A percentile compares a stretch with the other conserved stretches of the same genome.
Evolutionary conservation across 2,797 vertebrate species (phyloP).

Genomic region (Caiman crocodilus): DNA sequence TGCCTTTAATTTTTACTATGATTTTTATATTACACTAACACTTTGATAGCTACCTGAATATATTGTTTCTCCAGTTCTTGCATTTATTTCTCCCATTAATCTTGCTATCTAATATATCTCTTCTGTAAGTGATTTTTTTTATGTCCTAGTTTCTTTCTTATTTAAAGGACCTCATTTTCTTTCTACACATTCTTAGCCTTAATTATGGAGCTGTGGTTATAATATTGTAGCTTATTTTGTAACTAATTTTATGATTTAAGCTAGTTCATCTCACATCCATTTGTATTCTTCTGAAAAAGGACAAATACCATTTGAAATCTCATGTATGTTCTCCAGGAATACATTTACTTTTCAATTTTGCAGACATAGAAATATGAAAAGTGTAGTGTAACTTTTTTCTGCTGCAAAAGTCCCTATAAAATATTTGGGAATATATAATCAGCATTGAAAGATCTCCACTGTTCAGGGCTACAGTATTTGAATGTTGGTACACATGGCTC

Average conservation of each 20-base stretch:
- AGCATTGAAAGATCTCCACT: too few relatives aligned
- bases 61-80: background rate
- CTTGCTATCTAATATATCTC: background rate
- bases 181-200: background rate
- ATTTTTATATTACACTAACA: background rate
- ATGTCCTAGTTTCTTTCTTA: background rate
- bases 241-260: background rate
- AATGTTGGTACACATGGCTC: too few relatives aligned
- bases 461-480: too few relatives aligned
- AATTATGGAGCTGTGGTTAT: background rate
- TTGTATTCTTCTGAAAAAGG: background rate
- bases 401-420: background rate
- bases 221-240: background rate
- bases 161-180: background rate
- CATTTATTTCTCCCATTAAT: background rate
- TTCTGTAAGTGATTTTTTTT: background rate
- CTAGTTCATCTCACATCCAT: background rate
- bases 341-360: background rate
- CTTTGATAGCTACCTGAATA: background rate
- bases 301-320: too few relatives aligned
- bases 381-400: background rate
- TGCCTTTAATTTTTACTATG: background rate
- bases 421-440: rapidly evolving
- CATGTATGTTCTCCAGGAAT: rapidly evolving
- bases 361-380: rapidly evolving